Evolutionary conservation across 2,113 vertebrate species (phyloP).

Genomic region (Xiphorhynchus elegans): DNA sequence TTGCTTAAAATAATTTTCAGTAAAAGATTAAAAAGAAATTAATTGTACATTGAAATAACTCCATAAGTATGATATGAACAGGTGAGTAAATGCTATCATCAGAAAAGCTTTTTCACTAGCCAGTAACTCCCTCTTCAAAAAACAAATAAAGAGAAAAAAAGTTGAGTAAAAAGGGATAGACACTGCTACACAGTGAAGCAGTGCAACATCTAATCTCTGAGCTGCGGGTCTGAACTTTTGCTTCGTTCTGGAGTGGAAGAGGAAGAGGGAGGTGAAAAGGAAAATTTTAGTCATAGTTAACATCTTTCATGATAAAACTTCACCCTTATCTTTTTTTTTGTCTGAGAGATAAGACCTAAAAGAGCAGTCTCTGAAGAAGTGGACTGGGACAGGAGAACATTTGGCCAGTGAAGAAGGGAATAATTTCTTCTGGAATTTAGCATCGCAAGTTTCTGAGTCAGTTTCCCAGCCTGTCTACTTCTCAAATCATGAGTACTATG

Average conservation of each 20-base stretch:
- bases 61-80: not conserved
- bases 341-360: not conserved
- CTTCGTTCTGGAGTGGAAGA: not conserved
- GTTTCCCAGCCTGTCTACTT: not conserved
- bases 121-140: not conserved
- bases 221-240: not conserved
- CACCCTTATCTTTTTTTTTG: not conserved
- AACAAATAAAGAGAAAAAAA: not conserved
- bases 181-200: not conserved
- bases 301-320: not conserved
- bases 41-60: not conserved
- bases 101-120: not conserved
- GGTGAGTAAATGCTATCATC: not conserved
- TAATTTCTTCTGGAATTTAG: not conserved
- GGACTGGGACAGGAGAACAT: not conserved
- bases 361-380: not conserved
- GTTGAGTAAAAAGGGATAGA: not conserved
- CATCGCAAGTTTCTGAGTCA: not conserved
- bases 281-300: not conserved
- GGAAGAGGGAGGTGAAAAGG: fast-evolving
- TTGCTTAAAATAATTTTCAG: not conserved
- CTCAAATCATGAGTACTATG: not conserved
- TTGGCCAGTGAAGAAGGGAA: not conserved
- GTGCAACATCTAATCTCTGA: not conserved
- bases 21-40: not conserved